A percentile compares a stretch with the other conserved stretches of the same genome.
Conservation (phyloP, 1,140 invertebrate genomes). For the Drosophila prosaltans region DNA sequence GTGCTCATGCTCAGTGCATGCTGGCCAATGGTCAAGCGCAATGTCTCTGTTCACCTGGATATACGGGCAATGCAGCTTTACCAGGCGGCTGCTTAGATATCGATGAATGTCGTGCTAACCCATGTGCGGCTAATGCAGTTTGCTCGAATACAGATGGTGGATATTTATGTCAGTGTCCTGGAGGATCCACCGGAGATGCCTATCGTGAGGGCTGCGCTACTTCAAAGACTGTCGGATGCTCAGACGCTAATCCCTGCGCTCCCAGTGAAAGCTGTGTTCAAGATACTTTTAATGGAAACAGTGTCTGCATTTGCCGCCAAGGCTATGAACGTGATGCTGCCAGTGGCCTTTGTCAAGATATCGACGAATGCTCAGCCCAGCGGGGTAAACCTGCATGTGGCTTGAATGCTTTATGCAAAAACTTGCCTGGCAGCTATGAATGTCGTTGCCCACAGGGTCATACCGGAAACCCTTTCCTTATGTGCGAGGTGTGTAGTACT, state of each 20-base stretch:
- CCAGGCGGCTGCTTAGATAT: slow-evolving; percentile 92
- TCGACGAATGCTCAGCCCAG: slow-evolving; percentile 93
- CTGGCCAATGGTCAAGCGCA: slow-evolving; percentile 91
- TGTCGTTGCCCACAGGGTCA: slow-evolving; percentile 94
- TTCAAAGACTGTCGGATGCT: slow-evolving; percentile 87
- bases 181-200: slow-evolving; percentile 88
- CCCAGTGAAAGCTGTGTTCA: slow-evolving; percentile 92
- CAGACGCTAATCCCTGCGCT: slow-evolving; percentile 90
- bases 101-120: slow-evolving; percentile 90
- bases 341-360: slow-evolving; percentile 91
- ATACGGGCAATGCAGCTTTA: slow-evolving; percentile 87
- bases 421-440: slow-evolving; percentile 96
- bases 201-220: slow-evolving; percentile 89
- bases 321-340: slow-evolving; percentile 90
- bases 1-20: slow-evolving; percentile 95
- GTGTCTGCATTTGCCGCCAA: slow-evolving; percentile 93
- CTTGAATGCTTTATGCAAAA: slow-evolving; percentile 94
- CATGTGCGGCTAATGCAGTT: slow-evolving; percentile 91
- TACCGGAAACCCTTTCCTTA: slow-evolving; percentile 93
- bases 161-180: slow-evolving; percentile 94
- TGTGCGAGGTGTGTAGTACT: slow-evolving; percentile 93
- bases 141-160: slow-evolving; percentile 94
- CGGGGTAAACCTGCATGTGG: slow-evolving; percentile 91
- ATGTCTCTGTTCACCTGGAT: slow-evolving; percentile 92
- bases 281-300: slow-evolving; percentile 88